Evolutionary conservation across 35 echinoderm and acorn worm genomes (phyloP), one percentile per base, ranked within the genome.

Genomic region (Ophioderma brevispina): DNA sequence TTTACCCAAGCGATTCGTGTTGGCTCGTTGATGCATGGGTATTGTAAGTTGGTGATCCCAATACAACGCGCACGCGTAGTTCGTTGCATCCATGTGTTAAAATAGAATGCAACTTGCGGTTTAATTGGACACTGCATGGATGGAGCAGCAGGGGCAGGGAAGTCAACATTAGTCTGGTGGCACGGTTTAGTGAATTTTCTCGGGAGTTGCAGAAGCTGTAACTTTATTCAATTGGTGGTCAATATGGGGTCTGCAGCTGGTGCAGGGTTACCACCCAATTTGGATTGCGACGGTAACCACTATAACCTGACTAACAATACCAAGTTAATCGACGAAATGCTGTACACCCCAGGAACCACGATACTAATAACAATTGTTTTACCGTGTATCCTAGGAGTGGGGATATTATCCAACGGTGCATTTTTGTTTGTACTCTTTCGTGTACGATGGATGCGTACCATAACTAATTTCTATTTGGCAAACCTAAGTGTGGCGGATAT

Each of bases 391-490:
- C 40, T 87, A 64, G 55, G 35, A 28, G 56, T 87, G 1, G 85
- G 85, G 21, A 35, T 87, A 25, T 37, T 87, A 25, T 64, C 55
- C 1, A 87, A 87, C 37, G 85, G 55, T 40, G 34, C 64, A 4
- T 64, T 87, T 39, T 34, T 87, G 11, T 87, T 37, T 28, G 85
- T 87, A 0, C 32, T 87, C 10, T 87, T 77, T 35, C 85, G 85
- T 76, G 85, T 87, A 39, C 21, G 55, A 39, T 76, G 64, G 55
- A 87, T 87, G 85, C 59, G 85, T 38, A 87, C 85, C 8, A 76
- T 87, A 37, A 76, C 75, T 17, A 87, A 87, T 38, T 76, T 76
- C 17, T 87, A 87, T 32, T 39, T 87, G 32, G 85, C 39, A 30
- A 87, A 76, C 32, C 32, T 87, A 21, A 56, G 43, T 28, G 39